These are phyloP conservation scores for Rhinopomastus cyanomelas DNA, from an alignment of 2,113 vertebrate species.

Conservation along the genomic window DNA sequence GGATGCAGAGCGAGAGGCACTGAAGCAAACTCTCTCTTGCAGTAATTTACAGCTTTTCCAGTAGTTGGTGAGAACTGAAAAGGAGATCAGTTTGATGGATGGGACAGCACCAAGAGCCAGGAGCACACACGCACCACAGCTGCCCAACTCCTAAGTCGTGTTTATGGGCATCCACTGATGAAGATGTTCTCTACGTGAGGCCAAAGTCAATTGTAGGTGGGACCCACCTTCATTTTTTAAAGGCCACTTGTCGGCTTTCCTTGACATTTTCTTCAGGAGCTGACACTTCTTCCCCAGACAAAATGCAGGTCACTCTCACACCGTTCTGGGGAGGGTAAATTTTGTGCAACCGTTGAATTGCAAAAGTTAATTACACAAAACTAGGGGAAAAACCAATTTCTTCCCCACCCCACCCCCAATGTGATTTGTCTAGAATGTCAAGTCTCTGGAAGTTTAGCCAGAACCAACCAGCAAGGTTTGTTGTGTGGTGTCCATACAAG, in stretches of 20 bases:
- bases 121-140: background rate
- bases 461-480: background rate
- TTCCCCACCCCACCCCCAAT: rapidly evolving
- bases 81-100: background rate
- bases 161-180: background rate
- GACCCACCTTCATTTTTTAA: background rate
- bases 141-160: background rate
- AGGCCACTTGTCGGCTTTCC: background rate
- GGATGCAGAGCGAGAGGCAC: background rate
- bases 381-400: background rate
- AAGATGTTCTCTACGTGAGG: background rate
- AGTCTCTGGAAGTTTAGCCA: background rate
- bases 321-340: background rate
- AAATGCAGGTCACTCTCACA: background rate
- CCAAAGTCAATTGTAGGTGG: background rate
- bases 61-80: background rate
- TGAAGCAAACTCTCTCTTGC: background rate
- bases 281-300: background rate
- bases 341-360: slow-evolving; percentile 17
- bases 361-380: slow-evolving; percentile 28
- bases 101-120: background rate
- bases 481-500: background rate
- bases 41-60: background rate
- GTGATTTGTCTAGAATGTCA: background rate
- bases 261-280: background rate